These are phyloP conservation scores for Isurus oxyrinchus DNA, from an alignment of 2,113 vertebrate species.

Conservation along the genomic window DNA sequence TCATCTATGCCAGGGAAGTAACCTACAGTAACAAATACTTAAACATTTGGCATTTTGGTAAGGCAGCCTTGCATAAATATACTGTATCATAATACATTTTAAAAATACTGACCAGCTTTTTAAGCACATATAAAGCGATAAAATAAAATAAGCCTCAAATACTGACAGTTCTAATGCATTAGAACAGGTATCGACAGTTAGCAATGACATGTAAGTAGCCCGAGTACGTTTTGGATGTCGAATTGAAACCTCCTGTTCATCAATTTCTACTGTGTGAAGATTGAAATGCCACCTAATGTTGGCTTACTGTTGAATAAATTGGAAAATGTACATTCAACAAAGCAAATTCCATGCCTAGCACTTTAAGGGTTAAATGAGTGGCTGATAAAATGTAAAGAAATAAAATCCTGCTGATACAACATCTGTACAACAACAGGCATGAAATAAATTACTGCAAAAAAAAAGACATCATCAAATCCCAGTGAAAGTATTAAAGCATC, in stretches of 20 bases:
- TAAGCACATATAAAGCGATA: not conserved
- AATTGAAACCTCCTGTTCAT: not conserved
- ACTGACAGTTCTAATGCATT: not conserved
- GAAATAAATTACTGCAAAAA: constrained; percentile 34
- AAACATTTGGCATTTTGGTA: not conserved
- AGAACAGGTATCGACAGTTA: not conserved
- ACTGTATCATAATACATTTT: not conserved
- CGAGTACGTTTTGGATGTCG: not conserved
- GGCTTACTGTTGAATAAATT: not conserved
- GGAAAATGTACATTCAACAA: not conserved
- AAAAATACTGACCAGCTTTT: not conserved
- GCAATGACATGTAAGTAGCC: not conserved
- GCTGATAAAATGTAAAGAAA: constrained; percentile 33
- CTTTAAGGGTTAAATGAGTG: constrained; percentile 26
- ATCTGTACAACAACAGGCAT: constrained; percentile 33
- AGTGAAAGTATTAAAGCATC: constrained; percentile 34
- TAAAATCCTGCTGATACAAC: constrained; percentile 35
- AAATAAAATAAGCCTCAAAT: not conserved
- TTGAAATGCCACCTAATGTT: not conserved
- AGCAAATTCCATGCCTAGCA: not conserved
- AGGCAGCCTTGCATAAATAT: not conserved
- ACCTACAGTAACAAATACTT: not conserved
- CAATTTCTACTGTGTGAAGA: not conserved
- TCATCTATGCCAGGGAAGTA: not conserved
- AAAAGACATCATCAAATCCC: constrained; percentile 33